Evolutionary conservation across 2,113 vertebrate genomes (phyloP).

Genomic region (Setophaga coronata): DNA sequence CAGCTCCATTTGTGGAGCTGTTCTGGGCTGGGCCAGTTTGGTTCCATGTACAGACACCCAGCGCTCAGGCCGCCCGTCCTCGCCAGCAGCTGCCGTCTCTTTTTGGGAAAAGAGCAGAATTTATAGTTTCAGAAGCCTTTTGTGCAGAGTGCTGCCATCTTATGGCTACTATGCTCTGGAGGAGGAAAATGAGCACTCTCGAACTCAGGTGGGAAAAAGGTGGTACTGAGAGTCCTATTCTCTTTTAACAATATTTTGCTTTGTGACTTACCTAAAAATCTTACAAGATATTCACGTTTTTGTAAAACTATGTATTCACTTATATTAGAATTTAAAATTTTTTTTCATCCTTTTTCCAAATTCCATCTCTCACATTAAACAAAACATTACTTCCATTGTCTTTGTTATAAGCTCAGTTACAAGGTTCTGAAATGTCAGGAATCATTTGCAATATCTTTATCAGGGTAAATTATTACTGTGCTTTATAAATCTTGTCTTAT

Average conservation of each 20-base stretch:
- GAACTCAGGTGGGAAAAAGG: background rate
- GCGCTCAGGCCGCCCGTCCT: fast-evolving
- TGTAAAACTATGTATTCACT: background rate
- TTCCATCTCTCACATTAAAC: background rate
- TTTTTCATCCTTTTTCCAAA: background rate
- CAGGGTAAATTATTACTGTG: background rate
- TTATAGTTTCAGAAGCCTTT: background rate
- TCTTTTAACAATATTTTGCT: background rate
- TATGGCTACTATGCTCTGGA: background rate
- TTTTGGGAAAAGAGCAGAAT: background rate
- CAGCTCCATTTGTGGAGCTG: background rate
- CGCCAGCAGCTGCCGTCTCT: fast-evolving
- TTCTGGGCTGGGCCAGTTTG: background rate
- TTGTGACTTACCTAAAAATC: background rate
- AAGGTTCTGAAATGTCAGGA: background rate
- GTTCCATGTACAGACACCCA: background rate
- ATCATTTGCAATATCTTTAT: background rate
- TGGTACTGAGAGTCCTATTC: background rate
- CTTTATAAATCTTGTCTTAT: background rate
- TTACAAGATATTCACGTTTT: background rate
- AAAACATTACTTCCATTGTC: background rate
- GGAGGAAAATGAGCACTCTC: background rate
- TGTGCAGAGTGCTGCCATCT: slow-evolving; percentile 53
- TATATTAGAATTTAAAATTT: background rate
- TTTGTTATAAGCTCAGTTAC: background rate